Conservation (phyloP, 2,113 vertebrate genomes). For the Thomomys bottae region DNA sequence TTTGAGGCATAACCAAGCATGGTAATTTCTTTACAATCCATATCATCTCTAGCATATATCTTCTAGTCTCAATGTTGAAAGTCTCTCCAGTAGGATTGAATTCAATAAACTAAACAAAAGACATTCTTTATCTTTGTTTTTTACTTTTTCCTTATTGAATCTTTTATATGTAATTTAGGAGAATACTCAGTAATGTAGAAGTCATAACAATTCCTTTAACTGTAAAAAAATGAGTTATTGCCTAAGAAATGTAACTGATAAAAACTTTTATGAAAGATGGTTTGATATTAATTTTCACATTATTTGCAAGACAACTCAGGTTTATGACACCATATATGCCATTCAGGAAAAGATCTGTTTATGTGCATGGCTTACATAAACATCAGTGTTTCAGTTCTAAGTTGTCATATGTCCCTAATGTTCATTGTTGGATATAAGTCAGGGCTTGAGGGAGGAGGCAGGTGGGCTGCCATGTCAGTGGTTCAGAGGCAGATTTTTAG, state of each 20-base stretch:
- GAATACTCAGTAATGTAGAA: slow-evolving; percentile 17
- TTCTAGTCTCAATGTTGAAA: slow-evolving; percentile 6
- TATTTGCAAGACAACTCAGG: background rate
- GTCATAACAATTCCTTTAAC: background rate
- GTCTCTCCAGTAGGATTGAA: background rate
- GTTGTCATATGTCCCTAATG: background rate
- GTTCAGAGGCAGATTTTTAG: background rate
- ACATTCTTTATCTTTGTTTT: background rate
- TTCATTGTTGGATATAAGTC: background rate
- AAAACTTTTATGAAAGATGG: background rate
- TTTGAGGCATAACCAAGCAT: slow-evolving; percentile 31
- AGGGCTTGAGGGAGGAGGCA: background rate
- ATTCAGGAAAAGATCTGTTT: background rate
- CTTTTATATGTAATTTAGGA: slow-evolving; percentile 42
- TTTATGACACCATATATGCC: background rate
- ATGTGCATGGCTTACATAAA: background rate
- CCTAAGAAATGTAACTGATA: slow-evolving; percentile 20
- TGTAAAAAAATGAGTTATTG: background rate
- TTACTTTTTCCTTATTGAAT: slow-evolving; percentile 25
- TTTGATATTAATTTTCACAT: slow-evolving; percentile 2
- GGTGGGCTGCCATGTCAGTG: background rate
- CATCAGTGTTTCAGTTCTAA: background rate
- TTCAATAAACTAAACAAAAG: slow-evolving; percentile 6
- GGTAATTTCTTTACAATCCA: slow-evolving; percentile 23
- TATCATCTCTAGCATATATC: background rate